Conservation (phyloP, 2,113 vertebrate species). For the Aspiorhynchus laticeps region DNA sequence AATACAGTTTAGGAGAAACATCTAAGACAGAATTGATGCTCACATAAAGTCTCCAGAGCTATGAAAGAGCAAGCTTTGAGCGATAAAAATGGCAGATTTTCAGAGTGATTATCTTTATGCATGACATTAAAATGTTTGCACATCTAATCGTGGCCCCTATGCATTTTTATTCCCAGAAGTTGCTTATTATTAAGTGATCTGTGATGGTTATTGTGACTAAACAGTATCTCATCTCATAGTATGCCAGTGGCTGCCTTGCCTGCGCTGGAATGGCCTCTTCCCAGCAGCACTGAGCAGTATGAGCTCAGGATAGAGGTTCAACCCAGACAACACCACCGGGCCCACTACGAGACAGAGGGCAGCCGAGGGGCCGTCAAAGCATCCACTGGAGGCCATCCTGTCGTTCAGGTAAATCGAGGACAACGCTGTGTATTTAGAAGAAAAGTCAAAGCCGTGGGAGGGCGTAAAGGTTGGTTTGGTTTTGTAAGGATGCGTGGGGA, state of each 20-base stretch:
- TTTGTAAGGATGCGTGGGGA: neutral
- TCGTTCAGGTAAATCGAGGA: conserved; percentile 84
- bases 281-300: conserved; percentile 81
- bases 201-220: neutral
- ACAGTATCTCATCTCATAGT: conserved; percentile 57
- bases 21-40: neutral
- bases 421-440: neutral
- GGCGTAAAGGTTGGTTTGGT: neutral
- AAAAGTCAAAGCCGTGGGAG: neutral
- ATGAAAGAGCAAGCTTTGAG: neutral
- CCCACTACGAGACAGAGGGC: conserved; percentile 97
- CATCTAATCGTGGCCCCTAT: neutral
- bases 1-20: neutral
- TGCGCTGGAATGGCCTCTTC: conserved; percentile 86
- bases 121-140: neutral
- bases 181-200: neutral
- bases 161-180: neutral
- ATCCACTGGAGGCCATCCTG: conserved; percentile 86
- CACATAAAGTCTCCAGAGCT: neutral
- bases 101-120: neutral
- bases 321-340: conserved; percentile 92
- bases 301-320: conserved; percentile 91
- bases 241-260: conserved; percentile 81
- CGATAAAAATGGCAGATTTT: neutral
- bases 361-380: conserved; percentile 95